Conservation (phyloP, 2,888 invertebrate species). For the Cheilosia urbana region DNA sequence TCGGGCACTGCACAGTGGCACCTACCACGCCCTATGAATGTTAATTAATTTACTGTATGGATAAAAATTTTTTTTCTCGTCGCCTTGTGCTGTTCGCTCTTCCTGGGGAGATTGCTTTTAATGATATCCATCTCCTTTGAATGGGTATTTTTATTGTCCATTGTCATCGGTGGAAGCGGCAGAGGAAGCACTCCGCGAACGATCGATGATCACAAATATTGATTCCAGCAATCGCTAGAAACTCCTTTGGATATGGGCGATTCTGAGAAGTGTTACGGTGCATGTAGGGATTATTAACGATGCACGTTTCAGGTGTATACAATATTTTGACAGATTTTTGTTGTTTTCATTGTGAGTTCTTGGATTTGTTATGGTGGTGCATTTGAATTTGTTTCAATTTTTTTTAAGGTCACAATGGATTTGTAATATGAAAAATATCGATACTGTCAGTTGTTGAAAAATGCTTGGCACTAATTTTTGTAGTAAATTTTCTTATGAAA, state of each 20-base stretch:
- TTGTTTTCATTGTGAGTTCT: not conserved
- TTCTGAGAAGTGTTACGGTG: slow-evolving; percentile 53
- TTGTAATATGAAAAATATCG: too few relatives aligned
- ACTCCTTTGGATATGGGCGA: not conserved
- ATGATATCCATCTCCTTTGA: slow-evolving; percentile 45
- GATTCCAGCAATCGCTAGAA: slow-evolving; percentile 54
- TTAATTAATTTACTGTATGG: slow-evolving; percentile 53
- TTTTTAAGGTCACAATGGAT: too few relatives aligned
- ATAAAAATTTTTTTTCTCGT: slow-evolving; percentile 16
- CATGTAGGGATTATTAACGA: slow-evolving; percentile 21
- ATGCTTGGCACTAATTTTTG: too few relatives aligned
- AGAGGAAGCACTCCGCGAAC: slow-evolving; percentile 56
- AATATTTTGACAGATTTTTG: slow-evolving; percentile 11
- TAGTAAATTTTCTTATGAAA: too few relatives aligned
- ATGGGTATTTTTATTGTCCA: slow-evolving; percentile 55
- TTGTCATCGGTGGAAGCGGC: slow-evolving; percentile 36
- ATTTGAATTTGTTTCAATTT: not conserved
- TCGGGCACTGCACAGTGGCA: slow-evolving; percentile 69
- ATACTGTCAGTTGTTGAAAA: too few relatives aligned
- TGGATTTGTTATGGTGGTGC: not conserved
- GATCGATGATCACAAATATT: slow-evolving; percentile 70
- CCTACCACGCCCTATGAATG: slow-evolving; percentile 67
- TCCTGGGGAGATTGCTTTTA: slow-evolving; percentile 56
- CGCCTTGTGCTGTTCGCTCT: slow-evolving; percentile 13
- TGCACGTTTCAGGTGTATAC: slow-evolving; percentile 25